Evolutionary conservation across 2,113 vertebrate genomes (phyloP), one percentile per base, ranked within the genome.

Genomic region (Ptilonorhynchus violaceus): DNA sequence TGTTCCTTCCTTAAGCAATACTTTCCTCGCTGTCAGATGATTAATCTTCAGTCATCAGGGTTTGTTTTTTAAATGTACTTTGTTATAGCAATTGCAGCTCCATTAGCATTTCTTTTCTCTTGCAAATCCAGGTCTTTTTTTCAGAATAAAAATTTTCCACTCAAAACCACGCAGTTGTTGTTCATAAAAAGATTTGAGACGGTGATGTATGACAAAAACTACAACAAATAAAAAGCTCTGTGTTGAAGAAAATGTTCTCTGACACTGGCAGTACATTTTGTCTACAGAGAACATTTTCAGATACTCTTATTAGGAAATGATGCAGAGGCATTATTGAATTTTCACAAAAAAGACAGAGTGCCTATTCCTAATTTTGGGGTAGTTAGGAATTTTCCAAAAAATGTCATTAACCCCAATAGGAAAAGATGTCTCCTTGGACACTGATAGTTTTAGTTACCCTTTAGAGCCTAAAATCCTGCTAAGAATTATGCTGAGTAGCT

Each of bases 191-290:
- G 11, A 64, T n/a, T 70, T 64, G 80, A 92, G 62, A 90, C 37
- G n/a, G 46, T 94, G 75, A 66, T 75, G 24, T 35, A 35, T 53
- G 68, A 95, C 52, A 84, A 95, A 95, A 89, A 56, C 33, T 6
- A 41, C 22, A 90, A 50, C 37, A 85, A 89, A 90, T 86, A 82
- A 70, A 90, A 96, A 95, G 49, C n/a, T 91, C 62, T 74, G 44
- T 46, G 19, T 94, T 88, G 79, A 78, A 86, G 79, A 93, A 94
- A 90, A 91, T 77, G 60, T 95, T 96, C 93, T 96, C 62, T 64
- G 77, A 76, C 37, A 60, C 56, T 89, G 83, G 73, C 66, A 75
- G 80, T 89, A 94, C 91, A 85, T 91, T 96, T 93, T 94, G 92
- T 87, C 82, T 85, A 27, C 0, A 0, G 30, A 90, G 28, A 91